phyloP scores from a whole-genome alignment of 2,888 invertebrate genomes.

The Crematogaster levior region DNA sequence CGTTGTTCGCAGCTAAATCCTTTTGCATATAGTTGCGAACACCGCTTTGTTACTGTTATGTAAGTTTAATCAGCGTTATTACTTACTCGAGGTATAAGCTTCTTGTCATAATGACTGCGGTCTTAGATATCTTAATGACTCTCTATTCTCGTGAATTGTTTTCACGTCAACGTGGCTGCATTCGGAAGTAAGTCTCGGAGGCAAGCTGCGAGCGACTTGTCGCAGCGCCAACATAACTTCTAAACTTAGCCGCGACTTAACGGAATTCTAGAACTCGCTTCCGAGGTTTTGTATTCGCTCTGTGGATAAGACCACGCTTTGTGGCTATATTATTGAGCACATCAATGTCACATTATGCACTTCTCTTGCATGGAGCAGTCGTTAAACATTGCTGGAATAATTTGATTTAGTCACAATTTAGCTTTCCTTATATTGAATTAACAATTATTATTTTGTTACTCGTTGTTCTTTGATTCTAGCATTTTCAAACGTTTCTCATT shows the following conservation, averaged over 20 bases:
- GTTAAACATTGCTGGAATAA: conserved; percentile 27
- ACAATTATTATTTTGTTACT: not conserved
- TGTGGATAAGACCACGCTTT: conserved; percentile 36
- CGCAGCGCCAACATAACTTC: conserved; percentile 57
- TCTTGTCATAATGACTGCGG: conserved; percentile 54
- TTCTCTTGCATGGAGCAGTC: not conserved
- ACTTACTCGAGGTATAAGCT: conserved; percentile 52
- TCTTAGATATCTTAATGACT: conserved; percentile 55
- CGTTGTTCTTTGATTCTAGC: not conserved
- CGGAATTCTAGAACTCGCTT: conserved; percentile 55
- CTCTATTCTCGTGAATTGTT: conserved; percentile 55
- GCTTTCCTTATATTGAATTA: not conserved
- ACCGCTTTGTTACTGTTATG: conserved; percentile 44
- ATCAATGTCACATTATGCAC: conserved; percentile 28
- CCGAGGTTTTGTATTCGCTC: conserved; percentile 55
- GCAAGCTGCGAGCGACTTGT: conserved; percentile 58
- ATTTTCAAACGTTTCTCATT: not conserved
- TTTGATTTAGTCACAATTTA: not conserved
- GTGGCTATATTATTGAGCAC: conserved; percentile 36
- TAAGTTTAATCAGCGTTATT: conserved; percentile 55
- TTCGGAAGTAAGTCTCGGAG: conserved; percentile 55
- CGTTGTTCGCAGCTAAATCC: conserved; percentile 30
- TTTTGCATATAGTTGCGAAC: conserved; percentile 30
- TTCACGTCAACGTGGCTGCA: conserved; percentile 51
- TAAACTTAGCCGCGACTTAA: conserved; percentile 56